Conservation (phyloP, 2,888 invertebrate genomes). For the Apoda limacodes region DNA sequence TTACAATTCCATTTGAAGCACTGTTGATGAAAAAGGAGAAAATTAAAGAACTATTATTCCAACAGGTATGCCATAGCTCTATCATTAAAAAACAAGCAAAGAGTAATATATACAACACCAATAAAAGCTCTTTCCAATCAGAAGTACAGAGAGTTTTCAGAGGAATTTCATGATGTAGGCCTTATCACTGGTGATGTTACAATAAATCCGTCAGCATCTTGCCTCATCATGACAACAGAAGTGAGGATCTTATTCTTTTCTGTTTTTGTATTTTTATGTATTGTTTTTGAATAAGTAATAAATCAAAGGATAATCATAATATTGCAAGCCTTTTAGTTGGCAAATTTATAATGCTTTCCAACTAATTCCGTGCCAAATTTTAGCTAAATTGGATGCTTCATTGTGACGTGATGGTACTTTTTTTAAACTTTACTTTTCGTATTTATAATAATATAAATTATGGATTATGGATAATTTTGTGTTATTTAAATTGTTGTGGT, state of each 20-base stretch:
- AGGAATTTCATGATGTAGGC: constrained; percentile 98
- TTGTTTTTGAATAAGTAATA: no score
- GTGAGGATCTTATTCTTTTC: no score
- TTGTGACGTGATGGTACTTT: no score
- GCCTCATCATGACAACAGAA: constrained; percentile 99
- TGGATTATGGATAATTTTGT: background rate
- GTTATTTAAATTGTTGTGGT: background rate
- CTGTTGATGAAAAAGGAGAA: no score
- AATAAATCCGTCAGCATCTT: constrained; percentile 97
- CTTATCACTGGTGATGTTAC: constrained; percentile 99
- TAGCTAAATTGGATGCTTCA: no score
- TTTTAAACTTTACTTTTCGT: no score
- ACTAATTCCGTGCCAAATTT: constrained; percentile 1
- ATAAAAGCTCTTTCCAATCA: constrained; percentile 99
- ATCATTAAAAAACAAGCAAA: constrained; percentile 92
- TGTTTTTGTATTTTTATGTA: no score
- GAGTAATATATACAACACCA: constrained; percentile 99
- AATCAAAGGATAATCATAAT: no score
- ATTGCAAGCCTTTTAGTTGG: no score
- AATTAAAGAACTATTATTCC: no score
- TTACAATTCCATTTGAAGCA: no score
- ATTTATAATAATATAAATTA: background rate
- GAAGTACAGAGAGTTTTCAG: constrained; percentile 97
- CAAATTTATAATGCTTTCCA: constrained; percentile 3
- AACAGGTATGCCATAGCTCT: constrained; percentile 92